Conservation (phyloP, 2,113 vertebrate genomes). For the Gnathonemus longibarbis region DNA sequence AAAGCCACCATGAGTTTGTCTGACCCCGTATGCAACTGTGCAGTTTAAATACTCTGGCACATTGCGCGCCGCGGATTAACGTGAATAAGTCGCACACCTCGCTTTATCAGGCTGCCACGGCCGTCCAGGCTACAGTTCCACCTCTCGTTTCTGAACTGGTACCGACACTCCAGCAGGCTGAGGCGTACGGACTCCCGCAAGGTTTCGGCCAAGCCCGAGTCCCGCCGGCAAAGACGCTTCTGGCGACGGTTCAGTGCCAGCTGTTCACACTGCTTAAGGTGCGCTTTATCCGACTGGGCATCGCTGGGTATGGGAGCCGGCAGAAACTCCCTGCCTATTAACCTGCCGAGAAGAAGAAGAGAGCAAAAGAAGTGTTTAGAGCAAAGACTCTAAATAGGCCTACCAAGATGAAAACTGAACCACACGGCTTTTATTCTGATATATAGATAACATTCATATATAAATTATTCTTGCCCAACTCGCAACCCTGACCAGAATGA, state of each 20-base stretch:
- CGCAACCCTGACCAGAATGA: not conserved
- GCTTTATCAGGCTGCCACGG: conserved; percentile 80
- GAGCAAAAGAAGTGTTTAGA: not conserved
- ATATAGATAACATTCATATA: not conserved
- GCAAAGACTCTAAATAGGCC: not conserved
- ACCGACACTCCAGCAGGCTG: conserved; percentile 84
- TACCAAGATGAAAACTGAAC: not conserved
- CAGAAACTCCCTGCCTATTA: conserved; percentile 85
- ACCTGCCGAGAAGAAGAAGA: conserved; percentile 49
- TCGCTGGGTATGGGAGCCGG: conserved; percentile 63
- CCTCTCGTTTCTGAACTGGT: conserved; percentile 88
- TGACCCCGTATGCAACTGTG: not conserved
- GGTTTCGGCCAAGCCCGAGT: conserved; percentile 87
- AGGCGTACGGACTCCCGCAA: conserved; percentile 83
- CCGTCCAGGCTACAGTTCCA: conserved; percentile 98
- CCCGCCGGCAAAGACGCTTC: conserved; percentile 83
- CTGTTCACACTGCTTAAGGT: conserved; percentile 91
- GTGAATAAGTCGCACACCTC: conserved; percentile 65
- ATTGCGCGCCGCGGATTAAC: not conserved
- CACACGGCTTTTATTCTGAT: not conserved
- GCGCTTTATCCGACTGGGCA: conserved; percentile 62
- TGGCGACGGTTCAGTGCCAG: conserved; percentile 80
- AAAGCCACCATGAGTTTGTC: not conserved
- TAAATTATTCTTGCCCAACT: not conserved
- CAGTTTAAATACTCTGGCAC: not conserved